Conservation (phyloP, 1,140 invertebrate genomes). For the Monomorium pharaonis region DNA sequence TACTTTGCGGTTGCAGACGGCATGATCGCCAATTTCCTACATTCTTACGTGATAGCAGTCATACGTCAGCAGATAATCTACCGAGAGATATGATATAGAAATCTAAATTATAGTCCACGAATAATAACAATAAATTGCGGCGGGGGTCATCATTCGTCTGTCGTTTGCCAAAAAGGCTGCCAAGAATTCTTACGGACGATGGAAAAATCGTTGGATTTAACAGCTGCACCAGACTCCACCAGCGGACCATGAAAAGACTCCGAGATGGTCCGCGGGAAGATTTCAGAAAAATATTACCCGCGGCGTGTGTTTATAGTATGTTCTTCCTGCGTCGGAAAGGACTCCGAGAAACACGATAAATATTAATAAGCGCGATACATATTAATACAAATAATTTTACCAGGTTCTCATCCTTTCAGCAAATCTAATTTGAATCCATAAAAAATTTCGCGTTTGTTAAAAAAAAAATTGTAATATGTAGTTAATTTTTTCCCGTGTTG, state of each 20-base stretch:
- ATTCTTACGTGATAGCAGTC: conserved; percentile 19
- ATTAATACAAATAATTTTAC: not conserved
- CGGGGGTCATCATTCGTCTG: conserved; percentile 37
- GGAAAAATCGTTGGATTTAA: conserved; percentile 58
- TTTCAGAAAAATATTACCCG: conserved; percentile 52
- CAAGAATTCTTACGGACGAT: conserved; percentile 50
- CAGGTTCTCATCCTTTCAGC: not conserved
- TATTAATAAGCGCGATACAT: conserved; percentile 44
- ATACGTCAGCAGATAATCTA: conserved; percentile 35
- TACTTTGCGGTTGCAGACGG: not conserved
- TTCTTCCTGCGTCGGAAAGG: not conserved
- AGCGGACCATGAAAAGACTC: conserved; percentile 9
- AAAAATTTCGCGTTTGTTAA: not conserved
- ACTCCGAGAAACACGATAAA: conserved; percentile 10
- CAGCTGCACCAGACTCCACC: conserved; percentile 40
- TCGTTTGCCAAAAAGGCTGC: conserved; percentile 53
- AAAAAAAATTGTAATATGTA: not conserved
- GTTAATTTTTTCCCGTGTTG: not conserved
- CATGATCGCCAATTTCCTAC: not conserved
- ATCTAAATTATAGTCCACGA: conserved; percentile 23
- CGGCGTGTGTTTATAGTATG: conserved; percentile 34
- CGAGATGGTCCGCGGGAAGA: conserved; percentile 1
- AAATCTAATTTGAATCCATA: not conserved
- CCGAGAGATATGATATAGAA: conserved; percentile 40
- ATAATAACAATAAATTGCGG: conserved; percentile 37